Evolutionary conservation across 1,140 invertebrate genomes (phyloP).

Genomic region (Pogonomyrmex californicus): DNA sequence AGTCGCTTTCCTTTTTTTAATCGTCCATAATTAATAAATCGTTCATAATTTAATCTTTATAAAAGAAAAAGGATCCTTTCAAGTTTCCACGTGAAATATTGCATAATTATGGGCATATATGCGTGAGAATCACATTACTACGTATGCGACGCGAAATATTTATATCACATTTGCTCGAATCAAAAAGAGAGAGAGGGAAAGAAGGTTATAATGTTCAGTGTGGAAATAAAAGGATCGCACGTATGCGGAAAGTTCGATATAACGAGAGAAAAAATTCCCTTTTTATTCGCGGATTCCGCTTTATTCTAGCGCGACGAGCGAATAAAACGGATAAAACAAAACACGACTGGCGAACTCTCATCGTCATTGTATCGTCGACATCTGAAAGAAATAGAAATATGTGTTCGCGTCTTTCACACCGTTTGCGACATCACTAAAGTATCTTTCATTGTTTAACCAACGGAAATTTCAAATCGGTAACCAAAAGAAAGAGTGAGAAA

Average conservation of each 20-base stretch:
- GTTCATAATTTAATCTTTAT: background rate
- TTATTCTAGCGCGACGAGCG: slow-evolving; percentile 15
- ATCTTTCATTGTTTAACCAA: background rate
- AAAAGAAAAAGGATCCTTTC: background rate
- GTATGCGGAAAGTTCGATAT: background rate
- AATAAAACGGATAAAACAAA: slow-evolving; percentile 29
- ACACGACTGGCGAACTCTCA: background rate
- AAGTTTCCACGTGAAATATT: background rate
- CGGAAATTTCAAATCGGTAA: background rate
- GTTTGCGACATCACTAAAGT: background rate
- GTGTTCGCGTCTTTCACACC: background rate
- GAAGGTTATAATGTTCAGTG: background rate
- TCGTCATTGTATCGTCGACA: background rate
- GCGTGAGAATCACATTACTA: background rate
- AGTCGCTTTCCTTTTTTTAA: background rate
- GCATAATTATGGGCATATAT: background rate
- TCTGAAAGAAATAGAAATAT: slow-evolving; percentile 1
- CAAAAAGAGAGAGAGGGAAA: background rate
- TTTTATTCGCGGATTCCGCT: background rate
- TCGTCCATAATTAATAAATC: background rate
- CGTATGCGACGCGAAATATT: slow-evolving; percentile 2
- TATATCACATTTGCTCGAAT: background rate
- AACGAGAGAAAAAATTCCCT: slow-evolving; percentile 6
- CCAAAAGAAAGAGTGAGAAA: background rate
- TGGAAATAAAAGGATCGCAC: background rate